phyloP scores from a whole-genome alignment of 2,797 vertebrate species.

The Brachyalestes nurse region DNA sequence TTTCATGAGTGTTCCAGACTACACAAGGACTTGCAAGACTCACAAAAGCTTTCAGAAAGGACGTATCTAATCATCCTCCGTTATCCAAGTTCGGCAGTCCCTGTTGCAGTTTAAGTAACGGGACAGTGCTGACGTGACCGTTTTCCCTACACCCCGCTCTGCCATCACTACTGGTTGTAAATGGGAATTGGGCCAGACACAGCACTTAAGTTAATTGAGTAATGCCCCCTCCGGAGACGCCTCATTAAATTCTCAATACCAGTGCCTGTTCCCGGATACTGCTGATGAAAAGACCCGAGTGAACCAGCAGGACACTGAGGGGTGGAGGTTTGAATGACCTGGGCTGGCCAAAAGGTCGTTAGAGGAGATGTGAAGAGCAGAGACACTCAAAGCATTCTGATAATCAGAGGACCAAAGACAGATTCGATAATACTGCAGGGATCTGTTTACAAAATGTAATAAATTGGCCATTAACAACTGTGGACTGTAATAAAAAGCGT shows the following conservation, averaged over 20 bases:
- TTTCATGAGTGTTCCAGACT: neutral
- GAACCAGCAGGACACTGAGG: conserved; percentile 59
- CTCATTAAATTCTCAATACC: conserved; percentile 75
- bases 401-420: neutral
- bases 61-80: conserved; percentile 1
- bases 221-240: conserved; percentile 66
- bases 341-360: conserved; percentile 8
- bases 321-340: conserved; percentile 15
- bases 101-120: neutral
- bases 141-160: conserved; percentile 26
- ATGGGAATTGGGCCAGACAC: conserved; percentile 63
- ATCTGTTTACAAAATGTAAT: neutral
- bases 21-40: neutral
- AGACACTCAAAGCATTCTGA: neutral
- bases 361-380: neutral
- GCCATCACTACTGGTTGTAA: conserved; percentile 41
- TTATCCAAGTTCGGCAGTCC: neutral
- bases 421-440: neutral
- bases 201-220: conserved; percentile 73
- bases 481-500: neutral
- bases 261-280: conserved; percentile 60
- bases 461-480: neutral
- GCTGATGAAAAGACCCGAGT: conserved; percentile 62
- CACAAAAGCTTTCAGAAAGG: neutral
- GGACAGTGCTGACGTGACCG: conserved; percentile 16